These are phyloP conservation scores for Bellardia bayeri DNA, from an alignment of 2,888 invertebrate species.

Conservation along the genomic window DNA sequence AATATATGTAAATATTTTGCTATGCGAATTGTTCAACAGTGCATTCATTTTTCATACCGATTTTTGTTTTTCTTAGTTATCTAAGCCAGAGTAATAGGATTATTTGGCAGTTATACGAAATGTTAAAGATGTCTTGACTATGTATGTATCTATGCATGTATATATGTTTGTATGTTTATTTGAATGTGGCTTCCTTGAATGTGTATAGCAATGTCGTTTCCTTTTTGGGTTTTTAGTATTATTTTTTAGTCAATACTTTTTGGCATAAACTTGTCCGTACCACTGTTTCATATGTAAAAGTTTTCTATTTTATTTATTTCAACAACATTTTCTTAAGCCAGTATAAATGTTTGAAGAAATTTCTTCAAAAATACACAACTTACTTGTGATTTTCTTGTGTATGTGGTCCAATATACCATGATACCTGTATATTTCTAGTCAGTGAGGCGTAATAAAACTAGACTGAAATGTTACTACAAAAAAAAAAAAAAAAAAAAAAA, in stretches of 20 bases:
- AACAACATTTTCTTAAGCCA: neutral
- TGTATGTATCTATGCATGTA: neutral
- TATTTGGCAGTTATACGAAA: slow-evolving; percentile 68
- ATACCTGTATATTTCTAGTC: slow-evolving; percentile 49
- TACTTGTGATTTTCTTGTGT: neutral
- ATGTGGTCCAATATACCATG: slow-evolving; percentile 36
- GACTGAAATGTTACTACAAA: slow-evolving; percentile 34
- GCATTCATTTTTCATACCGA: slow-evolving; percentile 12
- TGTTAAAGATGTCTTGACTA: slow-evolving; percentile 50
- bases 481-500: slow-evolving; percentile 1
- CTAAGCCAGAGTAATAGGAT: slow-evolving; percentile 64
- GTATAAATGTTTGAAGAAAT: slow-evolving; percentile 11
- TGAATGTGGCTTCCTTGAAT: neutral
- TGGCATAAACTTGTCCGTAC: slow-evolving; percentile 41
- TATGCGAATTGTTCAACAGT: slow-evolving; percentile 22
- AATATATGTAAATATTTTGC: too few relatives aligned
- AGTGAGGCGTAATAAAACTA: slow-evolving; percentile 59
- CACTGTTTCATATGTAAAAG: slow-evolving; percentile 34
- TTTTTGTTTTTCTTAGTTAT: slow-evolving; percentile 40
- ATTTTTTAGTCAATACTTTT: slow-evolving; percentile 13
- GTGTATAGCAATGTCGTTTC: neutral
- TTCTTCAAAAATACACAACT: neutral
- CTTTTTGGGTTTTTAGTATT: slow-evolving; percentile 7
- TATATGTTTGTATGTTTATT: neutral
- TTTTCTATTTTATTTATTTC: slow-evolving; percentile 16